Conservation (phyloP, 2,797 vertebrate species). For the Notolabrus celidotus region DNA sequence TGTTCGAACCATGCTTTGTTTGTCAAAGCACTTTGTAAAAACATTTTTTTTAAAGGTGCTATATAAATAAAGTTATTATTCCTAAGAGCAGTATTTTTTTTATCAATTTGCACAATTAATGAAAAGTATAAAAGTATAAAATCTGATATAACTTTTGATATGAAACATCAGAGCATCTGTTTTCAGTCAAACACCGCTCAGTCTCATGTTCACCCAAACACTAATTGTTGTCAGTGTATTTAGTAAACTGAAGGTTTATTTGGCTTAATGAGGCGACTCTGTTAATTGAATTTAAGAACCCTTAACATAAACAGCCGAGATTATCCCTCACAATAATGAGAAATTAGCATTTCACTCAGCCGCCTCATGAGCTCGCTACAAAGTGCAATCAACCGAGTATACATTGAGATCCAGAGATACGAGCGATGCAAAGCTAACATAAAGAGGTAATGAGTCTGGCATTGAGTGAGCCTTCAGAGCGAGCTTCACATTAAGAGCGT, state of each 20-base stretch:
- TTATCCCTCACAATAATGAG: constrained; percentile 11
- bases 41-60: too few species aligned
- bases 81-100: too few species aligned
- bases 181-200: not conserved
- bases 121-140: too few species aligned
- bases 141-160: too few species aligned
- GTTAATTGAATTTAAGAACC: constrained; percentile 33
- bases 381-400: constrained; percentile 35
- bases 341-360: constrained; percentile 7
- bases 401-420: constrained; percentile 15
- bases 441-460: constrained; percentile 51
- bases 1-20: too few species aligned
- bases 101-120: too few species aligned
- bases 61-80: too few species aligned
- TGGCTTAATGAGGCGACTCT: not conserved
- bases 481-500: constrained; percentile 15
- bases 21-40: too few species aligned
- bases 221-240: not conserved
- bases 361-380: too few species aligned
- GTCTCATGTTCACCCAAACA: not conserved
- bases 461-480: constrained; percentile 21
- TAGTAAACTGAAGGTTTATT: not conserved
- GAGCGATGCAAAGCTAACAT: constrained; percentile 44
- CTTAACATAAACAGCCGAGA: not conserved
- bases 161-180: not conserved